phyloP scores from a whole-genome alignment of 2,113 vertebrate species.

The Eonycteris spelaea region DNA sequence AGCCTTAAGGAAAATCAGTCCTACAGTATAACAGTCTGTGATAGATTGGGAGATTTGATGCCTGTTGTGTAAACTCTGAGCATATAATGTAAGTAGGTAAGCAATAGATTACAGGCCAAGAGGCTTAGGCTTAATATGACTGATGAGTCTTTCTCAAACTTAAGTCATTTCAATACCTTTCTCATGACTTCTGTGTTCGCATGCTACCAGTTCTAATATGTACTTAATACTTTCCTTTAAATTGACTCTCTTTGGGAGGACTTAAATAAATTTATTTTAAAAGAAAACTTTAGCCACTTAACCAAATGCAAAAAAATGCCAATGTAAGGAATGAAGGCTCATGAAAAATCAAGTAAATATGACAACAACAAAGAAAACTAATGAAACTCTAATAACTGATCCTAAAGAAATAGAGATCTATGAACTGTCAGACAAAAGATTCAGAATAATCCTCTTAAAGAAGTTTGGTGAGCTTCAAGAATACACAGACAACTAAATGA shows the following conservation, averaged over 20 bases:
- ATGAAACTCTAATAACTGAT: neutral
- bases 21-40: neutral
- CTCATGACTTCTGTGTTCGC: neutral
- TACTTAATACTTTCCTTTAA: conserved; percentile 1
- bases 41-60: neutral
- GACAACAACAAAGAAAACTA: neutral
- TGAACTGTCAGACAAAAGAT: neutral
- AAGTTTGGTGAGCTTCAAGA: neutral
- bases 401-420: neutral
- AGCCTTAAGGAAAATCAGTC: neutral
- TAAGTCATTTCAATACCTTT: neutral
- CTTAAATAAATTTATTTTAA: conserved; percentile 12
- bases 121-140: neutral
- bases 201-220: neutral
- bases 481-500: neutral
- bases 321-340: neutral
- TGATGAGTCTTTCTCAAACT: neutral
- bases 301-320: neutral
- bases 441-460: neutral
- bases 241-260: neutral
- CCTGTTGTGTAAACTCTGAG: neutral
- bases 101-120: neutral
- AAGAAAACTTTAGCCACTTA: neutral
- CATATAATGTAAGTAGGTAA: neutral
- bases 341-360: neutral